Conservation (phyloP, 1,140 invertebrate genomes). For the Apolygus lucorum region DNA sequence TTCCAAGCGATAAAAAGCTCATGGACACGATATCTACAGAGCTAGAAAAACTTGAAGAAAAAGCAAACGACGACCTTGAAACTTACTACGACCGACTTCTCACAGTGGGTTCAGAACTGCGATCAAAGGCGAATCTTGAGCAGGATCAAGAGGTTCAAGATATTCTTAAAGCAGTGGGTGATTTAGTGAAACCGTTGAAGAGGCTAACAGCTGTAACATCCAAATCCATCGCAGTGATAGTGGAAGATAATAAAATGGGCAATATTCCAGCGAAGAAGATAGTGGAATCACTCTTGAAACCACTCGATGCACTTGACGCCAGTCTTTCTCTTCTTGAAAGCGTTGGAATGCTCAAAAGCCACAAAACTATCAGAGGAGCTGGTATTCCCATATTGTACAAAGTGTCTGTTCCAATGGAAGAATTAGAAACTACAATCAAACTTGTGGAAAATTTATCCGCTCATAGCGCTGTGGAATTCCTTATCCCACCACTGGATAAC, state of each 20-base stretch:
- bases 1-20: slow-evolving; percentile 16
- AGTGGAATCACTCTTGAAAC: slow-evolving; percentile 29
- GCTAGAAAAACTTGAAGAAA: slow-evolving; percentile 26
- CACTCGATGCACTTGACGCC: slow-evolving; percentile 30
- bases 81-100: slow-evolving; percentile 23
- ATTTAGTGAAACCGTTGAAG: slow-evolving; percentile 32
- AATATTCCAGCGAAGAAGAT: slow-evolving; percentile 25
- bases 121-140: slow-evolving; percentile 23
- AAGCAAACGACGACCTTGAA: slow-evolving; percentile 25
- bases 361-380: slow-evolving; percentile 27
- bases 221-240: slow-evolving; percentile 31
- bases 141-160: slow-evolving; percentile 30
- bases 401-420: slow-evolving; percentile 32
- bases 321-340: slow-evolving; percentile 29
- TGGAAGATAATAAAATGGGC: slow-evolving; percentile 25
- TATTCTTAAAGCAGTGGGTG: slow-evolving; percentile 25
- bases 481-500: slow-evolving; percentile 43
- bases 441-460: slow-evolving; percentile 34
- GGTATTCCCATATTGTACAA: slow-evolving; percentile 31
- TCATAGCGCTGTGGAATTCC: slow-evolving; percentile 40
- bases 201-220: slow-evolving; percentile 30
- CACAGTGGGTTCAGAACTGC: slow-evolving; percentile 12
- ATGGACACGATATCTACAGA: slow-evolving; percentile 25
- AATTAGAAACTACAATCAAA: slow-evolving; percentile 33
- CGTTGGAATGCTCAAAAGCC: slow-evolving; percentile 21